Base-by-base conservation (phyloP, 2,113 vertebrate genomes). In the Puffinus mauretanicus region DNA sequence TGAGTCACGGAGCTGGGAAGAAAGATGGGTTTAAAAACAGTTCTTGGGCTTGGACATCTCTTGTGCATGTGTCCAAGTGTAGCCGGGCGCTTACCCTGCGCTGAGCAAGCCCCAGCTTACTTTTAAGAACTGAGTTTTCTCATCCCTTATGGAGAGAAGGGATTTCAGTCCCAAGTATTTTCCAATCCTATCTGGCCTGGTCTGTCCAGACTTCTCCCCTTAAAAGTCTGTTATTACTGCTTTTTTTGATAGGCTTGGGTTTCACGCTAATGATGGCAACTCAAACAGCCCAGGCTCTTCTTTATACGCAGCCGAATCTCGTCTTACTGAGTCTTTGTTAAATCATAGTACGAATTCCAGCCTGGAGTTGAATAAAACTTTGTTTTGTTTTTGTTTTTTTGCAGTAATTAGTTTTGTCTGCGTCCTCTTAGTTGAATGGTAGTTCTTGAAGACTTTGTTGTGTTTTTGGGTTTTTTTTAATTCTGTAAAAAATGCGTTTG, bases 321-420 rank as follows among this genome's bases (percentile, higher is more conserved):
- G 0, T 94, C 34, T 85, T 52, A 27, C 38, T 20, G 32, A 52
- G 32, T 78, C 81, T 93, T 93, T 73, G 49, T 90, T 91, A 72
- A 94, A 58, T 82, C 44, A 4, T 6, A 55, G 44, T 55, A 60
- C 44, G 64, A 52, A 78, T 97, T 90, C 73, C 60, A 86, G 79
- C 67, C 58, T 89, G 58, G 66, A 87, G 69, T 52, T 89, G 72
- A 85, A 85, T 84, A 85, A 94, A 95, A 84, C 57, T 76, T 52
- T 0, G 20, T 5, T 81, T 96, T 79, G 57, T 8, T 92, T 92
- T 81, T n/a, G 16, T 16, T 78, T 65, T 84, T 90, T 93, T 58
- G 9, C 66, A 65, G 66, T 93, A 97, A 95, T 95, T 92, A 69
- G 52, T 94, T 95, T 82, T 87, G 88, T 93, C 82, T 97, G 89